These are phyloP conservation scores for Drosophila melanocephala DNA, from an alignment of 2,888 invertebrate species.

Conservation along the genomic window DNA sequence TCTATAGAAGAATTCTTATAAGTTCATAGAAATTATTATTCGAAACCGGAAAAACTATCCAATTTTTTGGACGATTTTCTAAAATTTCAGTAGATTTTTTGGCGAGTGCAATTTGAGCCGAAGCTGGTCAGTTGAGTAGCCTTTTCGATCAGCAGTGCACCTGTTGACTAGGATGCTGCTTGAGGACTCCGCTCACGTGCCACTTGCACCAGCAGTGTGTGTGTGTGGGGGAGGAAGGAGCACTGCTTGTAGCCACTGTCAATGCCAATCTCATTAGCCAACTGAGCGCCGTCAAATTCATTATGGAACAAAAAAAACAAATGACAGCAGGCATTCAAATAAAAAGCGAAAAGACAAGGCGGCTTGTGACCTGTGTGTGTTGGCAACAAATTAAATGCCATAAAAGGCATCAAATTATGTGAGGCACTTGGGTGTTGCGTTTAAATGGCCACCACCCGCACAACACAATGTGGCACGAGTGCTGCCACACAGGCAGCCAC, in stretches of 20 bases:
- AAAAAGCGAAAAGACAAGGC: conserved; percentile 36
- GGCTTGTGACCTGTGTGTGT: conserved; percentile 43
- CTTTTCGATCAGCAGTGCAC: conserved; percentile 47
- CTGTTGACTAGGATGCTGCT: conserved; percentile 38
- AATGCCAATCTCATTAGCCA: conserved; percentile 62
- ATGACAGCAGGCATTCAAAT: conserved; percentile 43
- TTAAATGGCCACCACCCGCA: conserved; percentile 51
- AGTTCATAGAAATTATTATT: not conserved
- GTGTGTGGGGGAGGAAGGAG: not conserved
- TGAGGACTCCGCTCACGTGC: conserved; percentile 46
- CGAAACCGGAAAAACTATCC: not conserved
- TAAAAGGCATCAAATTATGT: conserved; percentile 81
- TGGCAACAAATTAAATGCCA: conserved; percentile 78
- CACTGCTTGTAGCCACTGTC: conserved; percentile 5
- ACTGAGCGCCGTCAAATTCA: conserved; percentile 55
- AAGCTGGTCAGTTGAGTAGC: conserved; percentile 38
- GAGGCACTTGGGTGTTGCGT: conserved; percentile 74
- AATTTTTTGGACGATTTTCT: not conserved
- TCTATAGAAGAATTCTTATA: no score
- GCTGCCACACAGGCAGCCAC: conserved; percentile 19
- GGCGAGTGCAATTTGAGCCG: not conserved
- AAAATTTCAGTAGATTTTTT: not conserved
- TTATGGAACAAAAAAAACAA: conserved; percentile 39
- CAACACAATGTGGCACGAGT: conserved; percentile 9
- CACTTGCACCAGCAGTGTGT: not conserved